Conservation (phyloP, 2,888 invertebrate genomes). For the Epirrita christyi region DNA sequence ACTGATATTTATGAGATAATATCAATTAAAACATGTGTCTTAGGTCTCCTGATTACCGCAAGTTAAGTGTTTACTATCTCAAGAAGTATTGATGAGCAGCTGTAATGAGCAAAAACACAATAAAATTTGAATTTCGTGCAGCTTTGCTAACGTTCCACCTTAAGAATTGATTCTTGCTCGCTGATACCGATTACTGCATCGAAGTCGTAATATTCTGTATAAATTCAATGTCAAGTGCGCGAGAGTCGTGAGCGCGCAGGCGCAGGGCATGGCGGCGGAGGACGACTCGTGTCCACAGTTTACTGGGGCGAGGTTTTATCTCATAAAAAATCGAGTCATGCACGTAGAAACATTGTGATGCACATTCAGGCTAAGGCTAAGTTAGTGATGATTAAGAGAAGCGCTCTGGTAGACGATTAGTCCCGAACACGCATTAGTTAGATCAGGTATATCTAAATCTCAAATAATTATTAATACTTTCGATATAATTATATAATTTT, state of each 20-base stretch:
- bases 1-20: no score
- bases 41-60: no score
- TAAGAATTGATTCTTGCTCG: not conserved
- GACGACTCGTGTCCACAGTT: conserved; percentile 50
- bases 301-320: conserved; percentile 62
- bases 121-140: no score
- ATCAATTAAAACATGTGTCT: no score
- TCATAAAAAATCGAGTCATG: conserved; percentile 66
- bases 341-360: conserved; percentile 56
- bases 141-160: no score
- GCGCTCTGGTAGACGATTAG: not conserved
- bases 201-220: conserved; percentile 45
- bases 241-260: conserved; percentile 36
- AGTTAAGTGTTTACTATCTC: no score
- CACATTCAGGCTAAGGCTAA: conserved; percentile 70
- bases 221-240: conserved; percentile 58
- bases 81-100: no score
- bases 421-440: not conserved
- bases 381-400: not conserved
- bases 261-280: conserved; percentile 41
- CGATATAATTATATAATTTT: no score
- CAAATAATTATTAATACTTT: no score
- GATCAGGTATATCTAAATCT: no score
- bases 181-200: conserved; percentile 40
- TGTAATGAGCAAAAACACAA: no score